A percentile compares a stretch with the other conserved stretches of the same genome.
These are phyloP conservation scores for Lepas anatifera DNA, from an alignment of 2,888 invertebrate genomes.

Conservation along the genomic window DNA sequence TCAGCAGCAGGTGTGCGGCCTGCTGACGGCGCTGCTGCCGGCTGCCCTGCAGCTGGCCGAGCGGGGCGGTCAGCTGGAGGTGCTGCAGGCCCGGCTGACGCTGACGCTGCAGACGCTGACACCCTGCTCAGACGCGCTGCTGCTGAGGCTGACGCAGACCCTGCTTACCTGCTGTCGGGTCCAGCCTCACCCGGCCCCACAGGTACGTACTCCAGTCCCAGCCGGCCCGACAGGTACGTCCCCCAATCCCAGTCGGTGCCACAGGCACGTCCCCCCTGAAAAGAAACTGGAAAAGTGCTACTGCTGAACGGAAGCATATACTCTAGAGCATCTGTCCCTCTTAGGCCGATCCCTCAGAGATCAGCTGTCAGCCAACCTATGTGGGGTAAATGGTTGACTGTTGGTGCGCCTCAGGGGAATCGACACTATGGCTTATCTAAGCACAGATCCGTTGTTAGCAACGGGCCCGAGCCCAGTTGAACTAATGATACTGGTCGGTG, in stretches of 20 bases:
- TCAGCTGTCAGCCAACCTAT: too few species aligned
- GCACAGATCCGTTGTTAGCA: too few species aligned
- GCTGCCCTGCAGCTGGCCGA: not conserved
- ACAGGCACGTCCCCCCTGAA: too few species aligned
- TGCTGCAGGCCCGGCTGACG: not conserved
- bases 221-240: conserved; percentile 16
- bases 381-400: too few species aligned
- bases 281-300: too few species aligned
- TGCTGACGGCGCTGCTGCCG: not conserved
- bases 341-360: too few species aligned
- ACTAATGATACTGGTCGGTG: too few species aligned
- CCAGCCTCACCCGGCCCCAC: not conserved
- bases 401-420: too few species aligned
- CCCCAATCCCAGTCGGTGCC: too few species aligned
- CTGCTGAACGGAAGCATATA: too few species aligned
- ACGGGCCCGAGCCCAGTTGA: too few species aligned
- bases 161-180: not conserved
- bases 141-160: not conserved
- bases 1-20: not conserved
- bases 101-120: not conserved
- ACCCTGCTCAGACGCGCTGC: not conserved
- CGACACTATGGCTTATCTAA: conserved; percentile 49
- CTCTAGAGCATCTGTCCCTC: too few species aligned
- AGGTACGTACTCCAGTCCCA: not conserved
- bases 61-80: not conserved